Evolutionary conservation across 2,888 invertebrate species (phyloP), one percentile per base, ranked within the genome.

Genomic region (Phymatocera aterrima): DNA sequence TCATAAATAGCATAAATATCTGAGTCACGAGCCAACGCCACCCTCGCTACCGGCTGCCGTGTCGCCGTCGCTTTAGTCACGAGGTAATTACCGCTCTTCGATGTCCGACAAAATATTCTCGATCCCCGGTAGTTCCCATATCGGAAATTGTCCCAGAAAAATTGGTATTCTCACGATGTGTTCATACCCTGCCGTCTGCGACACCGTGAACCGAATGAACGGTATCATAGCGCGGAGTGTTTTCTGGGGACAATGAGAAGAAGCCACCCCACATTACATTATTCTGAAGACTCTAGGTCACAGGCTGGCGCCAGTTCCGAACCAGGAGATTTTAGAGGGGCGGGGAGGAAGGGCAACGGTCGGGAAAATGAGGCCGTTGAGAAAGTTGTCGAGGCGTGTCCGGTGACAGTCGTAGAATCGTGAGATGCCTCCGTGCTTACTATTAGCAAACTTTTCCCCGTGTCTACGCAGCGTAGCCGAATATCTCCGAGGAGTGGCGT

Each of bases 1-100:
- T 72, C 51, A 34, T 72, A 72, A 72, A 72, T 72, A 72, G 48
- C 34, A 51, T 18, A 28, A n/a, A n/a, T n/a, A n/a, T n/a, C n/a
- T n/a, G n/a, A n/a, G n/a, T n/a, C n/a, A n/a, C n/a, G n/a, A n/a
- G n/a, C n/a, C n/a, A n/a, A n/a, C n/a, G n/a, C n/a, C n/a, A n/a
- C n/a, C n/a, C 28, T 1, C 15, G 18, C 28, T 51, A 21, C 10
- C 51, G 21, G 12, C 57, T 4, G 15, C 15, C 54, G 1, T 34
- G 72, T 48, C 51, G 70, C 34, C 18, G 51, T 31, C 15, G 48
- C 34, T 37, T 34, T 34, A 28, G 15, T 51, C 21, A 28, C 15
- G n/a, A 21, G 72, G 51, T 51, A 51, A 72, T 72, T 51, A 51
- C 18, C 64, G 5, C 24, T 37, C 37, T n/a, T n/a, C 64, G 64